Evolutionary conservation across 92 coral and sea anemone genomes (phyloP).

Genomic region (Phenganax subtilis): DNA sequence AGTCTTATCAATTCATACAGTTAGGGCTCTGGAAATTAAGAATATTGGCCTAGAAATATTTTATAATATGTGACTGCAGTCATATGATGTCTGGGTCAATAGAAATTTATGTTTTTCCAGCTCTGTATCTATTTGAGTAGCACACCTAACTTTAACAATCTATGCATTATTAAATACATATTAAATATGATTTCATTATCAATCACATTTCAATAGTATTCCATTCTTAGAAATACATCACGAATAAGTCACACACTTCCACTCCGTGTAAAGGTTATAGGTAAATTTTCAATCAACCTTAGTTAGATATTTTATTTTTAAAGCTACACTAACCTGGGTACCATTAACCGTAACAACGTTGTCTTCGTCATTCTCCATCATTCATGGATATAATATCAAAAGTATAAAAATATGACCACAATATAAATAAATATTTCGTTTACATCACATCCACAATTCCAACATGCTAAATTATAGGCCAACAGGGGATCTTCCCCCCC

Average conservation of each 20-base stretch:
- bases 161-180: too few relatives aligned
- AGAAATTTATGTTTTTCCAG: too few relatives aligned
- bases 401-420: background rate
- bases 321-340: slow-evolving; percentile 9
- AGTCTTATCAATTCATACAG: background rate
- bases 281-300: background rate
- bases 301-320: background rate
- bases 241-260: too few relatives aligned
- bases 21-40: background rate
- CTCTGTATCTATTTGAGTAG: too few relatives aligned
- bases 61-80: too few relatives aligned
- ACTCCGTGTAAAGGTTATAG: background rate
- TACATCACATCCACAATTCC: background rate
- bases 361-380: slow-evolving; percentile 23
- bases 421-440: background rate
- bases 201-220: too few relatives aligned
- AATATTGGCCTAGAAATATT: background rate
- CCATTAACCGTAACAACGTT: slow-evolving; percentile 6
- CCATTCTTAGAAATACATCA: too few relatives aligned
- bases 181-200: too few relatives aligned
- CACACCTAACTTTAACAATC: too few relatives aligned
- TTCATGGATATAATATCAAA: background rate
- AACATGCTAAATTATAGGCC: background rate
- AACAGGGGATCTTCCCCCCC: too few relatives aligned
- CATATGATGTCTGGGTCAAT: too few relatives aligned